These are phyloP conservation scores for Cecropterus lyciades DNA, from an alignment of 1,140 invertebrate species.

Conservation along the genomic window DNA sequence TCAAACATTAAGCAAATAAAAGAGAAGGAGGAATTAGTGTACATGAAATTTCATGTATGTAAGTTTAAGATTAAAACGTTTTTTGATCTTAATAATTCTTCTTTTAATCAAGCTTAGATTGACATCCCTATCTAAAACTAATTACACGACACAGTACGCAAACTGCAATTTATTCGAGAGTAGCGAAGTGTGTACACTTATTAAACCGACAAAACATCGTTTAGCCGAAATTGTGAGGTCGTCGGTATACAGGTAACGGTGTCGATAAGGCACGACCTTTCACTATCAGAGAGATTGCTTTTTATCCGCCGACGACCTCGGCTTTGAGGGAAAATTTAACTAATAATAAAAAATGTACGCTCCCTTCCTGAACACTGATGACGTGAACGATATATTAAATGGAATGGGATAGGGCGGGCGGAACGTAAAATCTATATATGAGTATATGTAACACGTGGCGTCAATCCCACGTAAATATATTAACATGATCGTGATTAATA, in stretches of 20 bases:
- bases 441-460: too few species aligned
- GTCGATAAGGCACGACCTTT: slow-evolving; percentile 61
- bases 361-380: background rate
- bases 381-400: slow-evolving; percentile 6
- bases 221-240: slow-evolving; percentile 44
- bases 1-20: too few species aligned
- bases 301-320: slow-evolving; percentile 49
- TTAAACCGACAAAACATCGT: slow-evolving; percentile 48
- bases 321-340: slow-evolving; percentile 4
- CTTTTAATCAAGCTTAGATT: too few species aligned
- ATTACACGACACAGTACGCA: background rate
- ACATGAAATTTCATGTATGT: too few species aligned
- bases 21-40: too few species aligned
- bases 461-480: too few species aligned
- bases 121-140: background rate
- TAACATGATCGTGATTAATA: too few species aligned
- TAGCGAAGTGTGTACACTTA: slow-evolving; percentile 41
- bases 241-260: slow-evolving; percentile 44
- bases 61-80: too few species aligned
- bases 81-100: too few species aligned
- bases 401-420: background rate
- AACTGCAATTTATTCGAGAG: slow-evolving; percentile 24
- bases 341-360: slow-evolving; percentile 6
- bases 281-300: slow-evolving; percentile 55
- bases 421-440: background rate